These are phyloP conservation scores for Agapornis canus DNA, from an alignment of 2,797 vertebrate species.

Conservation along the genomic window DNA sequence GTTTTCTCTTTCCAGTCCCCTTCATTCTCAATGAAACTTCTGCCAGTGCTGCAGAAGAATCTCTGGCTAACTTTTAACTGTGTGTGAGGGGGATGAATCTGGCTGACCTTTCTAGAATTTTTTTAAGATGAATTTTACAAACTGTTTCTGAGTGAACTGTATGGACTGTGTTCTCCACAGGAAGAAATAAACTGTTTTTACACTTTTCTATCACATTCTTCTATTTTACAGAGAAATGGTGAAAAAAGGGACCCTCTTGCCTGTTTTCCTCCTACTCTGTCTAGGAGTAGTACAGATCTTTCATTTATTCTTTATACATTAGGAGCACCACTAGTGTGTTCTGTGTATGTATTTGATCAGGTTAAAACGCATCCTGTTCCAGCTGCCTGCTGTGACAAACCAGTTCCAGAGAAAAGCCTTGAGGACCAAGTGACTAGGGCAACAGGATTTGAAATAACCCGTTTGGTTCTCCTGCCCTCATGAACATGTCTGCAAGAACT, in stretches of 20 bases:
- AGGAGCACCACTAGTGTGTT: not conserved
- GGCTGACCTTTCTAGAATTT: not conserved
- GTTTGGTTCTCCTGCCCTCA: not conserved
- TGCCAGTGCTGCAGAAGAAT: not conserved
- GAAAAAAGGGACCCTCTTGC: not conserved
- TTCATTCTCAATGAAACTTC: not conserved
- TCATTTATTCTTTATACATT: not conserved
- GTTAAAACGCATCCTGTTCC: not conserved
- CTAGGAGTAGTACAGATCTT: not conserved
- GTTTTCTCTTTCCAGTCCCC: not conserved
- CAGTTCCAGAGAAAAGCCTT: not conserved
- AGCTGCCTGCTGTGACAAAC: not conserved
- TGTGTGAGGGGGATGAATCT: not conserved
- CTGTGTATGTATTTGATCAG: not conserved
- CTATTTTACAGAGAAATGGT: not conserved
- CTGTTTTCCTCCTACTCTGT: not conserved
- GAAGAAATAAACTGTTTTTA: not conserved
- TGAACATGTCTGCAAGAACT: not conserved
- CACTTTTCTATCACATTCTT: not conserved
- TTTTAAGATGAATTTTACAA: not conserved
- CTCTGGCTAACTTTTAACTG: not conserved
- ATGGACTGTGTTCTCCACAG: not conserved
- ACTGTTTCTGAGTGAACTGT: not conserved
- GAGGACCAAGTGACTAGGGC: not conserved
- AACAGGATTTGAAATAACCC: not conserved